Evolutionary conservation across 2,888 invertebrate species (phyloP).

Genomic region (Caenorhabditis angaria): DNA sequence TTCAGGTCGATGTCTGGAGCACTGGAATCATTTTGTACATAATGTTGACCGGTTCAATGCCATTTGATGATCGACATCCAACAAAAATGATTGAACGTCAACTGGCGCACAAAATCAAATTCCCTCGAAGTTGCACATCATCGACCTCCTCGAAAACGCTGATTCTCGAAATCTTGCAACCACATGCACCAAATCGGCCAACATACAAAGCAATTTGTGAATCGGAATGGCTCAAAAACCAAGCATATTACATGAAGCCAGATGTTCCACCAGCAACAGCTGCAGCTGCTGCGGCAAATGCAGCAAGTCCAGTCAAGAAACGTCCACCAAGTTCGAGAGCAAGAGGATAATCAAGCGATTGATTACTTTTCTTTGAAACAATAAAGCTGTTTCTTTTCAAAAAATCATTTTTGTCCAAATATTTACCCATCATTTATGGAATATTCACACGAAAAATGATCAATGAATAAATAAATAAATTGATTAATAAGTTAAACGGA

Average conservation of each 20-base stretch:
- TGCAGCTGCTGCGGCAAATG: no score
- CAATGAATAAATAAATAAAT: constrained; percentile 9
- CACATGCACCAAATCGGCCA: constrained; percentile 54
- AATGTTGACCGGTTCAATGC: constrained; percentile 76
- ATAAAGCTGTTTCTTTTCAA: no score
- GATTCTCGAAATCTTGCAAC: constrained; percentile 61
- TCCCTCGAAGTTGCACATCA: constrained; percentile 33
- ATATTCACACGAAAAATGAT: constrained; percentile 10
- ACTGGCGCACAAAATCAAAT: constrained; percentile 41
- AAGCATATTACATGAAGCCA: constrained; percentile 41
- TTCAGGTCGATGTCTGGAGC: constrained; percentile 85
- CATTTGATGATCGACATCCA: constrained; percentile 61
- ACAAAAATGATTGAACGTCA: constrained; percentile 50
- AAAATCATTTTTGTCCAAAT: no score
- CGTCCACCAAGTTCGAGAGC: no score
- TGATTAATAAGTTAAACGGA: constrained; percentile 2
- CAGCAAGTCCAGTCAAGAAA: no score
- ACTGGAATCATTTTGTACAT: constrained; percentile 82
- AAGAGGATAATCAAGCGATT: no score
- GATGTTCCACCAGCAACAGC: no score
- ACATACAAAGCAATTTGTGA: constrained; percentile 45
- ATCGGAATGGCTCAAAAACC: constrained; percentile 53
- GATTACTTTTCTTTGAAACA: no score
- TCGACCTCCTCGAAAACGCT: constrained; percentile 49
- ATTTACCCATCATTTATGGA: constrained; percentile 9